phyloP scores from a whole-genome alignment of 2,888 invertebrate species.

The Pterostichus niger region DNA sequence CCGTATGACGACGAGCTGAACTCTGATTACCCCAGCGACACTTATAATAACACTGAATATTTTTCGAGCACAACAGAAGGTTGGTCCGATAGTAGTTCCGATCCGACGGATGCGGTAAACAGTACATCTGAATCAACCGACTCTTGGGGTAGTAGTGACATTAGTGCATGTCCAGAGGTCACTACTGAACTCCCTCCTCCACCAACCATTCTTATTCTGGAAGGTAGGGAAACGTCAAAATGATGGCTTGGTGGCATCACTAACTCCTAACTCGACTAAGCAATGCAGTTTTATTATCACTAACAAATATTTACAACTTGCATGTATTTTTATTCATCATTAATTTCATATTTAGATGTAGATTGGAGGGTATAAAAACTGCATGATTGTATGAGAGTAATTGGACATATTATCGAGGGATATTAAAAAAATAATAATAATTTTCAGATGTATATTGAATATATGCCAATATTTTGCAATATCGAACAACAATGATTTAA shows the following conservation, averaged over 20 bases:
- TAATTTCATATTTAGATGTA: slow-evolving; percentile 14
- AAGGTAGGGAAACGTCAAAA: slow-evolving; percentile 82
- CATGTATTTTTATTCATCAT: slow-evolving; percentile 13
- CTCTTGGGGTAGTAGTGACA: slow-evolving; percentile 69
- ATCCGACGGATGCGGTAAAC: slow-evolving; percentile 65
- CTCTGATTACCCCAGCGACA: slow-evolving; percentile 69
- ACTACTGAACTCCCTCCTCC: slow-evolving; percentile 81
- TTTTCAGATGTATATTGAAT: no score
- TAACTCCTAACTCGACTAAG: slow-evolving; percentile 67
- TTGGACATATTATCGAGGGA: background rate
- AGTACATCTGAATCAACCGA: slow-evolving; percentile 69
- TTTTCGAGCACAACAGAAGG: slow-evolving; percentile 68
- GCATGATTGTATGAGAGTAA: slow-evolving; percentile 6
- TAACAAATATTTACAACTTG: slow-evolving; percentile 34
- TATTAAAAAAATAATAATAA: no score
- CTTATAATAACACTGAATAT: slow-evolving; percentile 66
- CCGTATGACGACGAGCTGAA: slow-evolving; percentile 71
- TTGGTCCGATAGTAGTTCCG: slow-evolving; percentile 62
- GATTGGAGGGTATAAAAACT: background rate
- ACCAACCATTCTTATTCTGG: slow-evolving; percentile 89
- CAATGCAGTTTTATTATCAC: slow-evolving; percentile 37
- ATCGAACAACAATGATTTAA: background rate
- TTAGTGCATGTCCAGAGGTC: slow-evolving; percentile 74
- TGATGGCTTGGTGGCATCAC: slow-evolving; percentile 69
- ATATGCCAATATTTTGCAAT: slow-evolving; percentile 1